Evolutionary conservation across 2,113 vertebrate genomes (phyloP).

Genomic region (Varanus komodoensis): DNA sequence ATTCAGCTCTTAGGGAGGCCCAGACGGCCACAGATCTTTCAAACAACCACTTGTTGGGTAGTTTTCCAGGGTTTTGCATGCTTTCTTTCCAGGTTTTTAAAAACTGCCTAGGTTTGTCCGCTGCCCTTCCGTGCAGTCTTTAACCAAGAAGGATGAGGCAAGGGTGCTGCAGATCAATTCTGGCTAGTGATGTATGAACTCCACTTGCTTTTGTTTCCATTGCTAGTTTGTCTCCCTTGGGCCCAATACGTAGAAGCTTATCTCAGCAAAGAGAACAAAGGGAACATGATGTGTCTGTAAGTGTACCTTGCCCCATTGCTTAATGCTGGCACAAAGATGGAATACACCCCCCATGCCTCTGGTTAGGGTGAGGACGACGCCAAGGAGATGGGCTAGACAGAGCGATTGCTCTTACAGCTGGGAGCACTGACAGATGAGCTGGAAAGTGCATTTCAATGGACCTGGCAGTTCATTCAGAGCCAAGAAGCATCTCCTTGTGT

Average conservation of each 20-base stretch:
- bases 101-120: background rate
- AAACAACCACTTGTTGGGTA: background rate
- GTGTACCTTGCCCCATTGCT: background rate
- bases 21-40: no score
- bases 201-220: background rate
- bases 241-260: constrained; percentile 11
- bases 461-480: background rate
- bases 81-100: background rate
- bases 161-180: constrained; percentile 20
- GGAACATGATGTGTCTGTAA: background rate
- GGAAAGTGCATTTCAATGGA: background rate
- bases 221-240: constrained; percentile 5
- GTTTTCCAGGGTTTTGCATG: background rate
- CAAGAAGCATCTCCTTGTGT: background rate
- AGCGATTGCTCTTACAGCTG: background rate
- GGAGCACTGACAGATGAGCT: background rate
- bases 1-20: no score
- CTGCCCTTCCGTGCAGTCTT: background rate
- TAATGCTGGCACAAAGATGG: background rate
- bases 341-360: background rate
- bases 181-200: constrained; percentile 15
- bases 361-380: background rate
- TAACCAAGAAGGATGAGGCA: constrained; percentile 24
- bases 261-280: constrained; percentile 37
- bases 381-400: background rate